Conservation (phyloP, 1,140 invertebrate species). For the Drosophila persimilis region DNA sequence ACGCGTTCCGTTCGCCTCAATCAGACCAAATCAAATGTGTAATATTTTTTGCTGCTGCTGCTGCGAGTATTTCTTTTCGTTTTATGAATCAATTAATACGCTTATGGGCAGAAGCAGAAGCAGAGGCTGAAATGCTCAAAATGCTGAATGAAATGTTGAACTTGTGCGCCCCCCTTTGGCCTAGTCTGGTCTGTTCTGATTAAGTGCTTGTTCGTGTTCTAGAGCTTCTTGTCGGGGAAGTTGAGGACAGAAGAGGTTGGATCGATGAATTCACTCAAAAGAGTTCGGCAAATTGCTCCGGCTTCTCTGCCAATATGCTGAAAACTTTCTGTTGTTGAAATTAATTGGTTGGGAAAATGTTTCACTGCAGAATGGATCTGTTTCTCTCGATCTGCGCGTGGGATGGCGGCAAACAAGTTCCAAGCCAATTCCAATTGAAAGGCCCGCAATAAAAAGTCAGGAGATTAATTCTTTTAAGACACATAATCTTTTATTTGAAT, state of each 20-base stretch:
- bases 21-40: constrained; percentile 21
- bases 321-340: too few species aligned
- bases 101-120: constrained; percentile 25
- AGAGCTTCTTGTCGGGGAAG: constrained; percentile 53
- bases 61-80: constrained; percentile 24
- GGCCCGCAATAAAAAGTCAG: constrained; percentile 57
- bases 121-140: constrained; percentile 9
- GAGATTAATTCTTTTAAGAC: constrained; percentile 73
- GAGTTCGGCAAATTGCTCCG: neutral
- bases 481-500: constrained; percentile 82
- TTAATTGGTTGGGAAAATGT: constrained; percentile 2
- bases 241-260: constrained; percentile 34
- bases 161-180: constrained; percentile 40
- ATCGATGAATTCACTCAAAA: constrained; percentile 25
- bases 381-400: constrained; percentile 36
- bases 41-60: constrained; percentile 12
- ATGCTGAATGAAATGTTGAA: constrained; percentile 60
- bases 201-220: constrained; percentile 67
- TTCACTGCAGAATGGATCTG: constrained; percentile 18
- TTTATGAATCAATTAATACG: constrained; percentile 73
- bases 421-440: constrained; percentile 27
- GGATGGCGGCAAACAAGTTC: constrained; percentile 39
- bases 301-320: neutral
- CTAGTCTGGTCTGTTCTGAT: constrained; percentile 14
- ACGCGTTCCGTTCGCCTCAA: constrained; percentile 41